Conservation (phyloP, 2,888 invertebrate species). For the Deilephila elpenor region DNA sequence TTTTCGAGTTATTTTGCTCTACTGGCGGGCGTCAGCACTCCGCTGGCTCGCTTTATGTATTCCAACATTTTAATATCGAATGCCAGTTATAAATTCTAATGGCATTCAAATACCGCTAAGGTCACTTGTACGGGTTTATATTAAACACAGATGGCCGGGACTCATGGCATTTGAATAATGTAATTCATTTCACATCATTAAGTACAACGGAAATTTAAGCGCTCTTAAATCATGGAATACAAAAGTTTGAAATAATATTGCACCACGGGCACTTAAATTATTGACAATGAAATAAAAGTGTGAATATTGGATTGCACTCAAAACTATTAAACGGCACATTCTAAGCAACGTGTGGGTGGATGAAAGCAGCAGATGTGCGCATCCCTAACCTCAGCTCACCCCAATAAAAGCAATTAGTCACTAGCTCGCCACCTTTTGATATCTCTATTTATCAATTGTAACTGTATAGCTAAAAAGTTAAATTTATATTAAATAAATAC, state of each 20-base stretch:
- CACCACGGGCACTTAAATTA: not conserved
- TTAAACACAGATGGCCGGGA: not conserved
- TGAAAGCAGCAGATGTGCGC: constrained; percentile 78
- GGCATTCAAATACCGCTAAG: constrained; percentile 35
- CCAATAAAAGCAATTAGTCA: constrained; percentile 69
- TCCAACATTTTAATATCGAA: constrained; percentile 54
- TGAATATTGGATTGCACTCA: constrained; percentile 81
- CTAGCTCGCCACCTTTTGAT: constrained; percentile 41
- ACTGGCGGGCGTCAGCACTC: constrained; percentile 7
- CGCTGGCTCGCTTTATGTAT: constrained; percentile 48
- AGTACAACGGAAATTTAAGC: not conserved
- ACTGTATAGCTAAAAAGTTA: constrained; percentile 7
- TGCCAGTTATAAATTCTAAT: constrained; percentile 42
- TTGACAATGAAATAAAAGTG: constrained; percentile 56
- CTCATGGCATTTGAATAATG: not conserved
- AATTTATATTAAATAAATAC: constrained; percentile 26
- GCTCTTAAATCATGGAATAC: too few species aligned
- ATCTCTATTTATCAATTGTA: constrained; percentile 17
- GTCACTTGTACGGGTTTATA: constrained; percentile 6
- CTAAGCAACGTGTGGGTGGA: constrained; percentile 73
- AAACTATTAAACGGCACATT: constrained; percentile 74
- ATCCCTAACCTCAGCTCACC: constrained; percentile 72
- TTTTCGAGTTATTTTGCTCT: constrained; percentile 65
- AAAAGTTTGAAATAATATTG: not conserved
- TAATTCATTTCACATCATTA: not conserved